These are phyloP conservation scores for Drosophila parvula DNA, from an alignment of 1,140 invertebrate genomes.

Conservation along the genomic window DNA sequence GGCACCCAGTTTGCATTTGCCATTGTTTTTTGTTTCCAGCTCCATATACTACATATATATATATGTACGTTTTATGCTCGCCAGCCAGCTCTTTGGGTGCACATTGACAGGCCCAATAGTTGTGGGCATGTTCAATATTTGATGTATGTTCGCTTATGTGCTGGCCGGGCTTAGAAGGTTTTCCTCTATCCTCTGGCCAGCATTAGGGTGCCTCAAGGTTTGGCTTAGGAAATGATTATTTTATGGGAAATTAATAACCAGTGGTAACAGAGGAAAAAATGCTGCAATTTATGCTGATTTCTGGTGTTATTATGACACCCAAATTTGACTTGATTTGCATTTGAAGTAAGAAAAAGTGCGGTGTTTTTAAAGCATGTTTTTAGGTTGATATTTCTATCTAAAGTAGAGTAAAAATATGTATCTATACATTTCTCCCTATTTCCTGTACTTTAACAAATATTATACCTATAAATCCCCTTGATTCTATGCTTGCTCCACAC, in stretches of 20 bases:
- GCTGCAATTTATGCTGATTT: background rate
- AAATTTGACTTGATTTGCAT: fast-evolving
- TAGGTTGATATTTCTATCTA: background rate
- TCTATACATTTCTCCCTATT: no score
- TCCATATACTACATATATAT: conserved; percentile 9
- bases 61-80: conserved; percentile 15
- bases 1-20: conserved; percentile 53
- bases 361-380: background rate
- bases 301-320: no score
- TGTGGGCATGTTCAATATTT: conserved; percentile 79
- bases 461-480: background rate
- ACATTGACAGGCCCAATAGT: conserved; percentile 64
- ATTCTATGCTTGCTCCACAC: conserved; percentile 4
- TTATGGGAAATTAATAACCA: background rate
- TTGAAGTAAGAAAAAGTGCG: background rate
- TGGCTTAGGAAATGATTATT: background rate
- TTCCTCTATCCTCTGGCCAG: conserved; percentile 22
- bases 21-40: conserved; percentile 61
- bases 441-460: background rate
- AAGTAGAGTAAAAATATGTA: no score
- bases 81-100: conserved; percentile 18
- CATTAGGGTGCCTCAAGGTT: conserved; percentile 54
- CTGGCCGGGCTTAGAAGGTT: conserved; percentile 29
- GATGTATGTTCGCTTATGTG: conserved; percentile 46
- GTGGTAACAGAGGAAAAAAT: background rate